phyloP scores from a whole-genome alignment of 2,888 invertebrate species.

The Papilio protenor region DNA sequence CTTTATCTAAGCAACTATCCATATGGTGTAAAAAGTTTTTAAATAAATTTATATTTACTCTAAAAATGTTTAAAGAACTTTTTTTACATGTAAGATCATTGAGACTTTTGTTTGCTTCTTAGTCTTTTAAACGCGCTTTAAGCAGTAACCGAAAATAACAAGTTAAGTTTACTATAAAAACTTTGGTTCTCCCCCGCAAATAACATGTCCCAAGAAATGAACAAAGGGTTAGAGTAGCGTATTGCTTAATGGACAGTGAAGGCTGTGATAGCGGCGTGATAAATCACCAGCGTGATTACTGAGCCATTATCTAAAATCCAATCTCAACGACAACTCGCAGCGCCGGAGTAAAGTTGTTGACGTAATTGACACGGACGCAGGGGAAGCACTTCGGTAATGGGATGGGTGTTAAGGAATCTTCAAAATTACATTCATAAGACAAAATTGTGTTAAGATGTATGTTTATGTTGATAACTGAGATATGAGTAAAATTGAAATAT shows the following conservation, averaged over 20 bases:
- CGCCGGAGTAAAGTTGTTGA: slow-evolving; percentile 67
- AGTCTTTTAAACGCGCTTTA: not conserved
- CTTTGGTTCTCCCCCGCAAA: not conserved
- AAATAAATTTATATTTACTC: not conserved
- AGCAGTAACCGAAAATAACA: not conserved
- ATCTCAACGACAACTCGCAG: slow-evolving; percentile 73
- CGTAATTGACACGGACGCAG: slow-evolving; percentile 71
- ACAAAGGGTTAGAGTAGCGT: slow-evolving; percentile 78
- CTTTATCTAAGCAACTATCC: not conserved
- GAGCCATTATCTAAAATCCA: slow-evolving; percentile 82
- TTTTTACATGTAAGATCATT: not conserved
- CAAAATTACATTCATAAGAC: slow-evolving; percentile 20
- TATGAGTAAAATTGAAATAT: not conserved
- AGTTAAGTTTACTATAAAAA: not conserved
- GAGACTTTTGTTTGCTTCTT: not conserved
- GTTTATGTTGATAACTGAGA: too few species aligned
- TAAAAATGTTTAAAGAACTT: not conserved
- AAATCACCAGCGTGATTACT: slow-evolving; percentile 82
- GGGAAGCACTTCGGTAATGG: slow-evolving; percentile 43
- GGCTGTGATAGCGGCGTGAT: slow-evolving; percentile 82
- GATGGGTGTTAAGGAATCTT: slow-evolving; percentile 41
- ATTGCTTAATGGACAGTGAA: slow-evolving; percentile 85
- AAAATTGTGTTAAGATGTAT: slow-evolving; percentile 4
- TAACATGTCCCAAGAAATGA: slow-evolving; percentile 37
- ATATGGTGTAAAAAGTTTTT: not conserved